Evolutionary conservation across 2,797 vertebrate species (phyloP).

Genomic region (Protosalanx chinensis): DNA sequence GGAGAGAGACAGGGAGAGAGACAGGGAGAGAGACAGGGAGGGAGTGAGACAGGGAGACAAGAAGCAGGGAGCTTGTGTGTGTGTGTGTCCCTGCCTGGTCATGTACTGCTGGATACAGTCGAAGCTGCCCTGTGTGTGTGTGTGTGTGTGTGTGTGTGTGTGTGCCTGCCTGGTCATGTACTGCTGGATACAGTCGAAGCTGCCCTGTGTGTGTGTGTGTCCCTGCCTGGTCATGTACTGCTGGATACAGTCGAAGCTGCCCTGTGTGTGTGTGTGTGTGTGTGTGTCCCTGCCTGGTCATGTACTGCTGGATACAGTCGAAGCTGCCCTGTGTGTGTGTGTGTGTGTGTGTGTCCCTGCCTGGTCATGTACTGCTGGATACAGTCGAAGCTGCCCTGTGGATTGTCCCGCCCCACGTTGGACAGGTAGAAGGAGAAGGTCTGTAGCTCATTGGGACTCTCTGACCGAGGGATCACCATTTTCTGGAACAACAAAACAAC

Average conservation of each 20-base stretch:
- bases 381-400: slow-evolving; percentile 97
- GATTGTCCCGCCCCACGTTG: slow-evolving; percentile 92
- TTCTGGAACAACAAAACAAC: slow-evolving; percentile 73
- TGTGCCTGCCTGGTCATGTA: no score
- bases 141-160: neutral
- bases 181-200: no score
- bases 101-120: no score
- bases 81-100: no score
- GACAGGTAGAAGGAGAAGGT: slow-evolving; percentile 94
- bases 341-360: slow-evolving; percentile 65
- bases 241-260: slow-evolving; percentile 97
- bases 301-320: slow-evolving; percentile 96
- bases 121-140: neutral
- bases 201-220: slow-evolving; percentile 12
- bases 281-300: slow-evolving; percentile 82
- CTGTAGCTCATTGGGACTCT: slow-evolving; percentile 77
- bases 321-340: slow-evolving; percentile 81
- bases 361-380: slow-evolving; percentile 96
- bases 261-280: slow-evolving; percentile 62
- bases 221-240: slow-evolving; percentile 94
- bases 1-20: neutral
- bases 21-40: slow-evolving; percentile 3
- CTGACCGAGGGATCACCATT: slow-evolving; percentile 89
- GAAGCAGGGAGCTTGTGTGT: no score
- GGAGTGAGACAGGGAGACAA: neutral